Percentiles rank a stretch among this genome's conserved stretches.
Conservation (phyloP, 2,113 vertebrate species). For the Platysteira castanea region DNA sequence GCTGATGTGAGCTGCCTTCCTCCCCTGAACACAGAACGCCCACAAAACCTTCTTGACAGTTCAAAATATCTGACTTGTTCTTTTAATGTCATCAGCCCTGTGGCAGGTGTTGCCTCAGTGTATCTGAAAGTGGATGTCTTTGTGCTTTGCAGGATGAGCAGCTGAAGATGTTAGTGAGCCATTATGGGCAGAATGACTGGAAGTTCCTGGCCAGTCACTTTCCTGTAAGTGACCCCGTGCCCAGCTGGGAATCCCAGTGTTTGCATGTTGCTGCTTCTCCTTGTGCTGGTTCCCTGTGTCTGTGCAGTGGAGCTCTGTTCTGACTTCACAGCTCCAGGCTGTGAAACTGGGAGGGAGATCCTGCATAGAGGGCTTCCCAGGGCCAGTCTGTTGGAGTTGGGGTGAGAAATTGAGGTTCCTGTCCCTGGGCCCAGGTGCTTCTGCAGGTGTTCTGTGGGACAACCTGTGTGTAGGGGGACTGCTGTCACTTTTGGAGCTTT, state of each 20-base stretch:
- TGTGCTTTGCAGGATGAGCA: constrained; percentile 84
- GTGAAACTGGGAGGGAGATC: not conserved
- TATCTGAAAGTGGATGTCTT: not conserved
- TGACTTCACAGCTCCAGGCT: not conserved
- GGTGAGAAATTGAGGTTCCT: not conserved
- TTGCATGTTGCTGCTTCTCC: not conserved
- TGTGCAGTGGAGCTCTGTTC: not conserved
- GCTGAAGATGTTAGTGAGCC: constrained; percentile 85
- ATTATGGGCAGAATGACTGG: constrained; percentile 88
- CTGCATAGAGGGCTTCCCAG: not conserved
- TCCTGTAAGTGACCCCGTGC: constrained; percentile 77
- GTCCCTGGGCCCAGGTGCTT: not conserved
- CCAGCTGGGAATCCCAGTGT: not conserved
- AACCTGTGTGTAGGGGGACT: not conserved
- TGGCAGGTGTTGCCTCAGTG: not conserved
- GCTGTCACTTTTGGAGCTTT: not conserved
- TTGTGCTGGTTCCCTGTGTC: not conserved
- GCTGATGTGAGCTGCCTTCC: not conserved
- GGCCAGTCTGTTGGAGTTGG: not conserved
- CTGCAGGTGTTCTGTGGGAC: not conserved
- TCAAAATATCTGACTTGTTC: not conserved
- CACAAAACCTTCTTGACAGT: not conserved
- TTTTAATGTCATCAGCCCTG: not conserved
- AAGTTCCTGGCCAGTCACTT: constrained; percentile 86
- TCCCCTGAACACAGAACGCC: not conserved